Conservation (phyloP, 1,140 invertebrate genomes). For the Pseudomyrmex concolor region DNA sequence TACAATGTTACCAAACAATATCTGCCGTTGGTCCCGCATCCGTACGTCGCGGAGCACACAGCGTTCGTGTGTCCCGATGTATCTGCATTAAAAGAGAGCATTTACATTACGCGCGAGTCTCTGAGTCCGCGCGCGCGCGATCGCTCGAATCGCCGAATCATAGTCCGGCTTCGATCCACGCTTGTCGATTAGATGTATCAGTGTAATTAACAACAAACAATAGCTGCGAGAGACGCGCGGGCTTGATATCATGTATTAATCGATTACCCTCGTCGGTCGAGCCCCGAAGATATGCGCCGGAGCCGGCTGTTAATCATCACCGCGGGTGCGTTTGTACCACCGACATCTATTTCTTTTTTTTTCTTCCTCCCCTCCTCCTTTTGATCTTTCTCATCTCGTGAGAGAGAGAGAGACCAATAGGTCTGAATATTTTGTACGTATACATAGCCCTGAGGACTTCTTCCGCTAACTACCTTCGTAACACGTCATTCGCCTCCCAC, state of each 20-base stretch:
- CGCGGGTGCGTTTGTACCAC: constrained; percentile 73
- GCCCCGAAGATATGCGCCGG: constrained; percentile 63
- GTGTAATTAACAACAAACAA: constrained; percentile 77
- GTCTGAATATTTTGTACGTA: constrained; percentile 5
- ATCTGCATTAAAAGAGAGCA: constrained; percentile 65
- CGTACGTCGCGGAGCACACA: constrained; percentile 15
- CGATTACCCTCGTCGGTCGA: constrained; percentile 66
- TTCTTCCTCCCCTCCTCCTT: neutral
- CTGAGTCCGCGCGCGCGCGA: constrained; percentile 50
- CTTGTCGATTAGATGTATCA: constrained; percentile 69
- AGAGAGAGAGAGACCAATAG: constrained; percentile 38
- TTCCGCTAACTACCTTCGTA: constrained; percentile 64
- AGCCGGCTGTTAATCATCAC: constrained; percentile 68
- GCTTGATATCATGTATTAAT: constrained; percentile 73
- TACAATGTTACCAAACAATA: constrained; percentile 58
- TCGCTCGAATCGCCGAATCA: constrained; percentile 68
- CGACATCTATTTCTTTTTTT: constrained; percentile 40
- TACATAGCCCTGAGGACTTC: constrained; percentile 65
- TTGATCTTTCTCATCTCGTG: constrained; percentile 26
- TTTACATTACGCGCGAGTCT: constrained; percentile 58
- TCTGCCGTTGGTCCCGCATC: constrained; percentile 27
- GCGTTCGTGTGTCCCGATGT: constrained; percentile 8
- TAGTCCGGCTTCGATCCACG: constrained; percentile 19
- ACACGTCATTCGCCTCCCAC: constrained; percentile 56
- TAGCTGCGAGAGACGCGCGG: constrained; percentile 65